Evolutionary conservation across 2,797 vertebrate genomes (phyloP), one percentile per base, ranked within the genome.

Genomic region (Luscinia megarhynchos): DNA sequence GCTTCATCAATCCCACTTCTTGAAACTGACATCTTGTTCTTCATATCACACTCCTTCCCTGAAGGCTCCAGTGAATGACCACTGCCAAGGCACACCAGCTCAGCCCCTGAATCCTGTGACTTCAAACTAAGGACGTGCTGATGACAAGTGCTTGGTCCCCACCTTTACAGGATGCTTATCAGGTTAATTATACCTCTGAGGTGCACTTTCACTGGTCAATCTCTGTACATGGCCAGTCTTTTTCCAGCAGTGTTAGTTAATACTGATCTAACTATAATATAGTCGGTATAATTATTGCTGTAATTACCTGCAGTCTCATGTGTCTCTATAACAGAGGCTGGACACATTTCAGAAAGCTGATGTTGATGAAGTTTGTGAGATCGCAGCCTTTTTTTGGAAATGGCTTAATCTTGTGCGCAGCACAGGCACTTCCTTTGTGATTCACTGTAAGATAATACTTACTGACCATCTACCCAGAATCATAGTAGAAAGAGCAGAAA

Each of bases 291-390:
- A 95, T 95, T 95, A 93, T 53, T 2, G 2, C 84, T 70, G 55
- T 88, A 94, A 95, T 96, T 96, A 84, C 69, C 88, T 69, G 43
- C 48, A 83, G 90, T 95, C 80, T 94, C 78, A 55, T 93, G 92
- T 95, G 91, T 82, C 87, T 87, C 63, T 86, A 54, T 84, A 80
- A 70, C 70, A 91, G 83, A 94, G 72, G 80, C 81, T 94, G 90
- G 88, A 94, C 5, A n/a, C 34, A 2, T 81, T 96, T 95, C 94
- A 95, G 88, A 94, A 87, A 77, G 95, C 70, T 90, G 74, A 82
- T 95, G 95, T 89, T 79, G 87, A 62, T 83, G 46, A 91, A 87
- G 79, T 79, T 68, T 46, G 48, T 96, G 92, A 95, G 86, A 92
- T 96, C 93, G 95, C 83, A 93, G 92, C 61, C 82, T 87, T 82